Conservation (phyloP, 2,888 invertebrate species). For the Omphaloscelis lunosa region DNA sequence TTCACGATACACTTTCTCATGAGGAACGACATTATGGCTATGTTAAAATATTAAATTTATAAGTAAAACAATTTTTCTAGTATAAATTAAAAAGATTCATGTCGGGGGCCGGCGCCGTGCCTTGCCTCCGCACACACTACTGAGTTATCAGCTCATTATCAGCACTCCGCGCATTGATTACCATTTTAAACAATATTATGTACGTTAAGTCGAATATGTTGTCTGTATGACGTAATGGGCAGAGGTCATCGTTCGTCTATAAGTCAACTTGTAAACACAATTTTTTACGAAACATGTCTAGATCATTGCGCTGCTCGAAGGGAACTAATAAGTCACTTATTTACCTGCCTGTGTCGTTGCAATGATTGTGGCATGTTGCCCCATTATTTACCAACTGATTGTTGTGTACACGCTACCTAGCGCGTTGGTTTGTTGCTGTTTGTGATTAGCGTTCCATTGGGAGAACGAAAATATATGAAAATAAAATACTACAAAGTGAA, state of each 20-base stretch:
- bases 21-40: conserved; percentile 80
- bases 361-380: conserved; percentile 23
- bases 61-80: conserved; percentile 30
- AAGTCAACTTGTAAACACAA: conserved; percentile 48
- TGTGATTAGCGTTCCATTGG: background rate
- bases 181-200: conserved; percentile 79
- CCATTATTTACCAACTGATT: conserved; percentile 27
- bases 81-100: conserved; percentile 58
- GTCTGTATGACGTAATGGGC: conserved; percentile 67
- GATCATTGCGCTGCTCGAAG: conserved; percentile 6
- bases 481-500: too few relatives aligned
- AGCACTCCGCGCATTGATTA: conserved; percentile 79
- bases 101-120: conserved; percentile 69
- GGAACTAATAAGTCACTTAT: conserved; percentile 26
- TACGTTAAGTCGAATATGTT: conserved; percentile 70
- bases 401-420: conserved; percentile 17
- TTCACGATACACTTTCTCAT: conserved; percentile 81
- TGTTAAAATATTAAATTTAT: conserved; percentile 14
- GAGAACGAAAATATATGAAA: background rate
- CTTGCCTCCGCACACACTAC: conserved; percentile 73
- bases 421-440: background rate
- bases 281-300: conserved; percentile 38
- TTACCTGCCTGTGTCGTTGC: conserved; percentile 16
- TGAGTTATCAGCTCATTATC: conserved; percentile 84
- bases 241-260: conserved; percentile 72